These are phyloP conservation scores for Conger conger DNA, from an alignment of 2,113 vertebrate species.

Conservation along the genomic window DNA sequence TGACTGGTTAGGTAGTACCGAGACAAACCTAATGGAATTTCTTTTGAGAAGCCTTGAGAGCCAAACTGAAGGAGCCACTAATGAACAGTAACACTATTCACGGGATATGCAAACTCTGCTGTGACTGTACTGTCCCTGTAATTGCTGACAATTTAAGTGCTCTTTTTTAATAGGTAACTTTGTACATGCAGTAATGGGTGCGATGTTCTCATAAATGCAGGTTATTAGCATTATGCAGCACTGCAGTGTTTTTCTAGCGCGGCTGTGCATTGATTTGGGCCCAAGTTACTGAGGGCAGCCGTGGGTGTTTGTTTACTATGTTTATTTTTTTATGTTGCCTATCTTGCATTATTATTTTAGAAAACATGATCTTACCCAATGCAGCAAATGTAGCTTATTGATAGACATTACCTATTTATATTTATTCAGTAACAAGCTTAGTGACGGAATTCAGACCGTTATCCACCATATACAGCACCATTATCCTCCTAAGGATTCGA, in stretches of 20 bases:
- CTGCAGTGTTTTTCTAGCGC: neutral
- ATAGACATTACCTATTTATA: neutral
- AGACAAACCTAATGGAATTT: neutral
- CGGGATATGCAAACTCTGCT: neutral
- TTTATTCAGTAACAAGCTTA: neutral
- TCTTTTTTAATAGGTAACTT: too few species aligned
- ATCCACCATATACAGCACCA: neutral
- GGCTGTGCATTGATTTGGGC: neutral
- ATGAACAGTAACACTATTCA: neutral
- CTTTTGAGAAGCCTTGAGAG: neutral
- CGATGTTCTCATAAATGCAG: neutral
- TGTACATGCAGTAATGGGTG: neutral
- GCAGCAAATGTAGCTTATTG: neutral
- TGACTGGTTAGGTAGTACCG: neutral
- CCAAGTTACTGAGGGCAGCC: neutral
- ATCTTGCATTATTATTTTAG: neutral
- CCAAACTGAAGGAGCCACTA: neutral
- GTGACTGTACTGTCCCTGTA: neutral
- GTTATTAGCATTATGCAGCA: neutral
- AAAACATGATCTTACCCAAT: neutral
- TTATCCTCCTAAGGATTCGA: neutral
- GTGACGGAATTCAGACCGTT: neutral
- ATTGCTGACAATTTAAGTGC: neutral
- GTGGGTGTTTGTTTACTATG: neutral
- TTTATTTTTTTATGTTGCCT: neutral